phyloP scores from a whole-genome alignment of 2,113 vertebrate genomes.

The Takifugu flavidus region DNA sequence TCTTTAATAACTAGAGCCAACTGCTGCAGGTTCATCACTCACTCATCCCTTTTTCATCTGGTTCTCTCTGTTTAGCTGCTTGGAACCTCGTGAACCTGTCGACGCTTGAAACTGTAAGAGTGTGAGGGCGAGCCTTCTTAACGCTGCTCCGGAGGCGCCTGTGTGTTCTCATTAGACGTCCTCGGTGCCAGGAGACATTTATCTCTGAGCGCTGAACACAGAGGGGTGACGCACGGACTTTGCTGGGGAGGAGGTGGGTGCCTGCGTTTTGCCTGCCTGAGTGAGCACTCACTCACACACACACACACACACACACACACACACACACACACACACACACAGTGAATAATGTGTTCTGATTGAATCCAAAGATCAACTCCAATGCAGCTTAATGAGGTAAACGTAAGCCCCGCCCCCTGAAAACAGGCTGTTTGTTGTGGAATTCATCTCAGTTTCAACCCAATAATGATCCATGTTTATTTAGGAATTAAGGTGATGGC shows the following conservation, averaged over 20 bases:
- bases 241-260: constrained; percentile 20
- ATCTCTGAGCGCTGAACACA: constrained; percentile 57
- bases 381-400: constrained; percentile 41
- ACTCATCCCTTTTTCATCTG: neutral
- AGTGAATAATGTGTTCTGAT: no score
- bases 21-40: neutral
- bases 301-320: no score
- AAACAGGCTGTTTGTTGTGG: neutral
- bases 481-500: no score
- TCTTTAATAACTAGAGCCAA: neutral
- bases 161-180: constrained; percentile 49
- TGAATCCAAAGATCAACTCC: neutral
- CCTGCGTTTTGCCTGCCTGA: neutral
- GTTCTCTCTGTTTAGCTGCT: constrained; percentile 17
- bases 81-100: constrained; percentile 8
- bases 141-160: constrained; percentile 33
- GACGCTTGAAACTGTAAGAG: constrained; percentile 10
- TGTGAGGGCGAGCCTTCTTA: neutral
- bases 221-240: constrained; percentile 44
- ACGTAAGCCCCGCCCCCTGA: constrained; percentile 15
- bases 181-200: constrained; percentile 49
- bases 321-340: no score
- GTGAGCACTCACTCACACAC: neutral
- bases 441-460: neutral
- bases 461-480: no score